phyloP scores from a whole-genome alignment of 2,797 vertebrate genomes.

The Enteromius treurensis region DNA sequence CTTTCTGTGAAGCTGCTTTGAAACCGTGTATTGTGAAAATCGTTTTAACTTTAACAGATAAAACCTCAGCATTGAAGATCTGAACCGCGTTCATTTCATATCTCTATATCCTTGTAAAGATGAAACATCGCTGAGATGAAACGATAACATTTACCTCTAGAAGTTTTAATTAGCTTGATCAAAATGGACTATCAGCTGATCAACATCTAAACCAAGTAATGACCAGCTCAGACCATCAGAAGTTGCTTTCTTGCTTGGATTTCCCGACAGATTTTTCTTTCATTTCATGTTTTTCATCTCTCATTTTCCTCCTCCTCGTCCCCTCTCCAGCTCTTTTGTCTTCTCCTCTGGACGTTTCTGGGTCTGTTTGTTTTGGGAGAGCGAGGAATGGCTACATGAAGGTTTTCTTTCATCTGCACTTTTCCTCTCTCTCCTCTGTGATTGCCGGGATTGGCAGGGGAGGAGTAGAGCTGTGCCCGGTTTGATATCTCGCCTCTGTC shows the following conservation, averaged over 20 bases:
- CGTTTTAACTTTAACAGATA: background rate
- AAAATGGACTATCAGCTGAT: background rate
- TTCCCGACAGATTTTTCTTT: background rate
- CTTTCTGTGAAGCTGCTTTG: background rate
- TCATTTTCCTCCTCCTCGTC: background rate
- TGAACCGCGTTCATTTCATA: background rate
- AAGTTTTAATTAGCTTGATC: background rate
- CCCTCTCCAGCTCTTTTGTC: slow-evolving; percentile 19
- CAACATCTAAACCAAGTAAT: background rate
- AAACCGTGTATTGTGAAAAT: background rate
- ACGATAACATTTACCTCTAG: background rate
- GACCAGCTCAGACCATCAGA: background rate
- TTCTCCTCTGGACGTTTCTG: slow-evolving; percentile 35
- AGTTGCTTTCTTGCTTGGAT: no score
- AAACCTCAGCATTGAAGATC: background rate
- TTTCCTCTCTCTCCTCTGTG: slow-evolving; percentile 44
- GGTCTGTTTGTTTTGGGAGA: slow-evolving; percentile 35
- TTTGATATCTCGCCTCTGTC: slow-evolving; percentile 53
- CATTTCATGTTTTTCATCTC: slow-evolving; percentile 1
- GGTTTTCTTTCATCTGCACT: slow-evolving; percentile 55
- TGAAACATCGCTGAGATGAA: background rate
- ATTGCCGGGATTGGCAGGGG: slow-evolving; percentile 59
- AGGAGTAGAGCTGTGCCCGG: slow-evolving; percentile 56
- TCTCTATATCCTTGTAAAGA: background rate
- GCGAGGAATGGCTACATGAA: slow-evolving; percentile 42